Conservation (phyloP, 2,797 vertebrate species). For the Macropodus opercularis region DNA sequence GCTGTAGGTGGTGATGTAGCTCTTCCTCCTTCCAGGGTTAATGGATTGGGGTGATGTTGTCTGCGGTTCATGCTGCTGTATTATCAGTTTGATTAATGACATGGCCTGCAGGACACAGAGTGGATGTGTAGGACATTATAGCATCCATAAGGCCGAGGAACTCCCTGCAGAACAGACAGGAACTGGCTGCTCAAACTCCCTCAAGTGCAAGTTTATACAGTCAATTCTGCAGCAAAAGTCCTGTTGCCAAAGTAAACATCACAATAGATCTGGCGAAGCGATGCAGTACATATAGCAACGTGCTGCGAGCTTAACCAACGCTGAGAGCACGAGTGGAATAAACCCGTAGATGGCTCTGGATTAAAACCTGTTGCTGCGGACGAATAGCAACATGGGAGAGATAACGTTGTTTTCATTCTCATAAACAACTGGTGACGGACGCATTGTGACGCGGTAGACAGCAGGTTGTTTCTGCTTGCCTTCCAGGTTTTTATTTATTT, state of each 20-base stretch:
- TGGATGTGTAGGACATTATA: constrained; percentile 37
- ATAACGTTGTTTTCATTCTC: constrained; percentile 74
- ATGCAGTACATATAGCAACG: constrained; percentile 51
- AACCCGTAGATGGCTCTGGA: constrained; percentile 45
- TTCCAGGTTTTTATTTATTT: constrained; percentile 77
- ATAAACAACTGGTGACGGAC: constrained; percentile 66
- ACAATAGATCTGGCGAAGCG: constrained; percentile 44
- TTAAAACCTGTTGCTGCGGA: constrained; percentile 61
- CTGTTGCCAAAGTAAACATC: constrained; percentile 54
- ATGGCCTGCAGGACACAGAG: constrained; percentile 49
- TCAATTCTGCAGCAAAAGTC: constrained; percentile 37
- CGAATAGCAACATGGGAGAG: constrained; percentile 70
- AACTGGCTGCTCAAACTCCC: constrained; percentile 40
- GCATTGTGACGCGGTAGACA: constrained; percentile 56
- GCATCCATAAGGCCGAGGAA: constrained; percentile 9
- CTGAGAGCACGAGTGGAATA: constrained; percentile 14
- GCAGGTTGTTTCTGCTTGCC: constrained; percentile 73
- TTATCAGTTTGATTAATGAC: constrained; percentile 66
- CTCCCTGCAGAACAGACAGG: constrained; percentile 35
- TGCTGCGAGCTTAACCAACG: constrained; percentile 38
- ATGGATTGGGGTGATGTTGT: constrained; percentile 40
- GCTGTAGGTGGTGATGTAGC: constrained; percentile 11
- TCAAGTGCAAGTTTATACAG: constrained; percentile 35
- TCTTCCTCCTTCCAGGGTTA: constrained; percentile 20
- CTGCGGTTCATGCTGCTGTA: constrained; percentile 49